Conservation (phyloP, 2,113 vertebrate species). For the Proterorhinus semilunaris region DNA sequence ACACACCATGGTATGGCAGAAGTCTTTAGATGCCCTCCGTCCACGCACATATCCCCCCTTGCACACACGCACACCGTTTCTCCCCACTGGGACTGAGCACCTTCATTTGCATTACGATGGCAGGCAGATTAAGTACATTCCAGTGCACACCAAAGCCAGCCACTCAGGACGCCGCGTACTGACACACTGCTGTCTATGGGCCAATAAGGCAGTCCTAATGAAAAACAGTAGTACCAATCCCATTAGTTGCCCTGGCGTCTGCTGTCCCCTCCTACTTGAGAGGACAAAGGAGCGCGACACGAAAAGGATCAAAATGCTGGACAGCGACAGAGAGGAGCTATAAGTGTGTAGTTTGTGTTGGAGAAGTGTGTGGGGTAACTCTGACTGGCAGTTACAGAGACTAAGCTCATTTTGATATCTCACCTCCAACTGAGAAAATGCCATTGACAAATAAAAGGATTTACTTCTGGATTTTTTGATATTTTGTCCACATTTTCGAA, state of each 20-base stretch:
- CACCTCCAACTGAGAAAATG: constrained; percentile 95
- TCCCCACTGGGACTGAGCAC: constrained; percentile 56
- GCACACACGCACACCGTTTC: constrained; percentile 15
- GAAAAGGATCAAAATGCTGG: constrained; percentile 68
- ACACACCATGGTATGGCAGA: constrained; percentile 28
- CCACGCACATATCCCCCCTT: constrained; percentile 3
- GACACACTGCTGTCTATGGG: constrained; percentile 44
- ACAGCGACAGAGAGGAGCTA: constrained; percentile 61
- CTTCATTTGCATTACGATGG: constrained; percentile 74
- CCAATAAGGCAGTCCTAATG: constrained; percentile 55
- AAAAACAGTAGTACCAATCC: constrained; percentile 72
- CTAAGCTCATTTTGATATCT: constrained; percentile 90
- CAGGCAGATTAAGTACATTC: constrained; percentile 75
- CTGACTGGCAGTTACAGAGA: constrained; percentile 75
- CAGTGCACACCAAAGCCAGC: constrained; percentile 69
- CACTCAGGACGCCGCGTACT: constrained; percentile 29
- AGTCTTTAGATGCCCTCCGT: constrained; percentile 47
- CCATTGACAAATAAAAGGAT: constrained; percentile 58
- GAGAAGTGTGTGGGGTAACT: constrained; percentile 60
- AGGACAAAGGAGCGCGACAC: constrained; percentile 62
- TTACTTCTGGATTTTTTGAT: too few relatives aligned
- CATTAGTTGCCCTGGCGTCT: constrained; percentile 61
- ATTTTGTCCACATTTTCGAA: too few relatives aligned
- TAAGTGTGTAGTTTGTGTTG: constrained; percentile 45
- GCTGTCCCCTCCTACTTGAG: constrained; percentile 58